Evolutionary conservation across 2,888 invertebrate genomes (phyloP), one percentile per base, ranked within the genome.

Genomic region (Balanococcus diminutus): DNA sequence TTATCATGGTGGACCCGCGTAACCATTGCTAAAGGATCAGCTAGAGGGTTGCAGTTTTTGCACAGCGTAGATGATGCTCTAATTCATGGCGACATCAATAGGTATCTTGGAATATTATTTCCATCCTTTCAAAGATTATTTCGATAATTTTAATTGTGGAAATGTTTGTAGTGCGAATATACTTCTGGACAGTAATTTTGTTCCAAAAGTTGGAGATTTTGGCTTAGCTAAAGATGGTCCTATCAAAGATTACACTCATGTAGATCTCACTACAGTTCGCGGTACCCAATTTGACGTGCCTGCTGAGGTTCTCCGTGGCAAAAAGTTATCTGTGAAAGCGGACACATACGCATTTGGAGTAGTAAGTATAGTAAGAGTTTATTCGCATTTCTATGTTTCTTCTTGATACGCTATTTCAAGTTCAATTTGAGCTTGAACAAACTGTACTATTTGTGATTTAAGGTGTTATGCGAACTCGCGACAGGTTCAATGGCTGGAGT

Each of bases 11-110:
- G 91, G 0, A 93, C 95, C 88, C 91, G 98, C 19, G 92, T 95
- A 87, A 92, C 93, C 87, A 96, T 99, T 88, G 95, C 96, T 0
- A 93, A 93, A 86, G 98, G 98, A 84, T 94, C 95, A 72, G 97
- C 97, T 82, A 92, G 96, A 89, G 99, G 98, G 0, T 93, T 99
- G 0, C 96, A 95, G 89, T 98, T 94, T 89, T 91, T 99, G 0
- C 98, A 98, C 90, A 93, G 94, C 85, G 93, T 93, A 88, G 92
- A 93, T 0, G 94, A 94, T 81, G 96, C 98, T 0, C 91, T 98
- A 0, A 96, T 98, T 86, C 99, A 99, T 89, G 97, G 98, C 0
- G 98, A 99, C 89, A 97, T 99, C 81, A 98, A 98, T 90, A 96
- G 96, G 84, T 90, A 86, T 51, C 8, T 51, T 2, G 2, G 11